Base-by-base conservation (phyloP, 92 coral and sea anemone genomes). In the Bergia sp. region DNA sequence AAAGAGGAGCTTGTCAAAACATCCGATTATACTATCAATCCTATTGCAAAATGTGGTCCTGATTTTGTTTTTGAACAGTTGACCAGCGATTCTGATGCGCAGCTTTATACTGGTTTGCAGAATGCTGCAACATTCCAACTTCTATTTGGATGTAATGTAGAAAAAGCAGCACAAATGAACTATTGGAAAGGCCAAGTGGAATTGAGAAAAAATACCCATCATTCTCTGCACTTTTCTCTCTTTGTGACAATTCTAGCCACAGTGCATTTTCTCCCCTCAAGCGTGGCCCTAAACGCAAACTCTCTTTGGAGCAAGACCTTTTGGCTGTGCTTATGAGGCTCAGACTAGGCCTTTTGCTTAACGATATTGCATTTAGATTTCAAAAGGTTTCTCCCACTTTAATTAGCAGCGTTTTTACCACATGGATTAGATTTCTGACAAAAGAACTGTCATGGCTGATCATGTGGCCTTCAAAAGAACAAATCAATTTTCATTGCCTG, bases 381-480 rank as follows among this genome's bases (percentile, higher is more conserved):
- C 82, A 74, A 44, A 5, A 55, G 37, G 49, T 29, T 42, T 82
- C 87, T 0, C 7, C 55, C 4, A 41, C 84, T 16, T 38, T 82
- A 5, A 76, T 82, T 3, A 74, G 84, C 36, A 58, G 57, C 47
- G 64, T 82, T 7, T 36, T 82, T 37, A 29, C 81, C 36, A 76
- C 92, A 4, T 79, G 86, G 80, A 37, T 90, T 8, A 44, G 77
- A 6, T 58, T 87, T 9, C 75, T 91, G 88, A 13, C 81, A 15
- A 20, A 69, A 3, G 90, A 89, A 71, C 64, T 92, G 11, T 53
- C 64, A 37, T 86, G 87, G 91, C 66, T 92, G 64, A 82, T 92
- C 65, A 82, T 69, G 12, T 92, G 92, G 90, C 94, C 90, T 20
- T 61, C 55, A 12, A 89, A 83, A 81, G 37, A 39, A 12, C 88